A percentile compares a stretch with the other conserved stretches of the same genome.
Evolutionary conservation across 1,140 invertebrate species (phyloP).

Genomic region (Bacillus rossius): DNA sequence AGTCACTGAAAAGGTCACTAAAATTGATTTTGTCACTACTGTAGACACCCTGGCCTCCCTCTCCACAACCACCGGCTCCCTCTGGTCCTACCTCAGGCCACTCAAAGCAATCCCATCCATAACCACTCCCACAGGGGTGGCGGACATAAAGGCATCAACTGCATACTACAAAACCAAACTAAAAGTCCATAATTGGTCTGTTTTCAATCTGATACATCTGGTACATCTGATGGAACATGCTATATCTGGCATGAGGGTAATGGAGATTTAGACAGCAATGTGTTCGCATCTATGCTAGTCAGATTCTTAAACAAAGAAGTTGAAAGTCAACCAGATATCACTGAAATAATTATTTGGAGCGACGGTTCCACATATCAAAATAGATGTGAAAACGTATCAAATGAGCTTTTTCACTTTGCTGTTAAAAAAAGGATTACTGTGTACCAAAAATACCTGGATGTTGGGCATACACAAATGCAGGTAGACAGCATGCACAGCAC

Average conservation of each 20-base stretch:
- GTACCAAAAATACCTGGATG: constrained; percentile 36
- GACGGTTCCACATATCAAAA: constrained; percentile 24
- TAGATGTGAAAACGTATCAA: constrained; percentile 33
- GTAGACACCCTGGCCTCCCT: too few relatives aligned
- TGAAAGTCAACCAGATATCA: background rate
- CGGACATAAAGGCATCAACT: background rate
- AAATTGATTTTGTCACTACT: too few relatives aligned
- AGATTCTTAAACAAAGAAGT: background rate
- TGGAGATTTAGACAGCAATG: constrained; percentile 4
- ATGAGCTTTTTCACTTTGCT: constrained; percentile 32
- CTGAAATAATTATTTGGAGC: background rate
- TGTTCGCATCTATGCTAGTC: background rate
- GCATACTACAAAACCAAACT: background rate
- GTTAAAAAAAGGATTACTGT: constrained; percentile 28
- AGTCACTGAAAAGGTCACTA: too few relatives aligned
- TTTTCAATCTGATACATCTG: background rate
- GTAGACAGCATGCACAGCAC: constrained; percentile 33
- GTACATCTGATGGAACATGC: background rate
- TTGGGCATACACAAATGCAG: constrained; percentile 40
- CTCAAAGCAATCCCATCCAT: too few relatives aligned
- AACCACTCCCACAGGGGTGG: too few relatives aligned
- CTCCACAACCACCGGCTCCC: too few relatives aligned
- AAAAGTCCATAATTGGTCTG: background rate
- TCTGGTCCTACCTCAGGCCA: too few relatives aligned
- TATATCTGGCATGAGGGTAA: constrained; percentile 6